Base-by-base conservation (phyloP, 2,113 vertebrate genomes). In the Ancistrus triradiatus region DNA sequence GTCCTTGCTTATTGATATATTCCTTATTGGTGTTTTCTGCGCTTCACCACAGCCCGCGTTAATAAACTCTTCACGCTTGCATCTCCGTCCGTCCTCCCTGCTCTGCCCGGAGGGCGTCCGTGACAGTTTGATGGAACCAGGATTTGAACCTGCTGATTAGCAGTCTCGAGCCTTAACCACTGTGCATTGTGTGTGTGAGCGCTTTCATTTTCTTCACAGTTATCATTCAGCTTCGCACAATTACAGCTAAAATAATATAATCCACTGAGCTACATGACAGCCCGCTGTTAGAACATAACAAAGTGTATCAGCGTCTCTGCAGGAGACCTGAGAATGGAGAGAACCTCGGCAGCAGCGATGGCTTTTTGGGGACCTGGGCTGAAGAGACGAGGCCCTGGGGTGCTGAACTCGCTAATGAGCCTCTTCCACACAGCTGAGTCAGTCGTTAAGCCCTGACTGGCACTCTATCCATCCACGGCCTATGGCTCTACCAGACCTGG, bases 381-480 rank as follows among this genome's bases (percentile, higher is more conserved):
- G 24, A 44, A 64, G 48, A 70, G 52, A 25, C 42, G 49, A 49
- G 59, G 63, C 64, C 40, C 47, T 50, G 42, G 63, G 52, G 68
- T 56, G 22, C 28, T 53, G 33, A 11, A 52, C 53, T 65, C 43
- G 33, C 49, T 74, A 77, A 77, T 71, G 68, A 77, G 64, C 52
- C 62, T 55, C 58, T 55, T 59, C 60, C 66, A 59, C 61, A 74
- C 68, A 72, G 64, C 68, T 71, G 68, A 65, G 68, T 71, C 75
- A 76, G 64, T 73, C 70, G 73, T 76, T 70, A 76, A 63, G 22
- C 48, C 50, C 33, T 59, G 53, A 63, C 42, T 52, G 59, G 42
- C 53, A 57, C 25, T 40, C 40, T 46, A 37, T 38, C 15, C 46
- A 37, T 18, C n/a, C n/a, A n/a, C 15, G 14, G 35, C 37, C 42